Evolutionary conservation across 1,140 invertebrate genomes (phyloP), one percentile per base, ranked within the genome.

Genomic region (Telenomus remus): DNA sequence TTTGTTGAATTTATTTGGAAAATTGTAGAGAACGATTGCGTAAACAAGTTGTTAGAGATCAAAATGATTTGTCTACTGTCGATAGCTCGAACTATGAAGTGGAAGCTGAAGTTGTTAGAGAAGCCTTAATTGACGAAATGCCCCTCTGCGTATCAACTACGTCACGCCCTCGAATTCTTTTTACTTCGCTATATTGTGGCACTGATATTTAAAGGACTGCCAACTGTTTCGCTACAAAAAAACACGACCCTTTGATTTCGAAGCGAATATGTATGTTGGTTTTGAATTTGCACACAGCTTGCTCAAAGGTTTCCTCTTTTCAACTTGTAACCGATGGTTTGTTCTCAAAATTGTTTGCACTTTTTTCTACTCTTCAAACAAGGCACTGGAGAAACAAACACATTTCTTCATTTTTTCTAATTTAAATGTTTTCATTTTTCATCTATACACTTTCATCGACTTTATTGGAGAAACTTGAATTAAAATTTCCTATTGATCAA

Each of bases 51-150:
- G 64, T 70, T 74, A 27, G 19, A 76, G 56, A 63, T 63, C 59
- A 55, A 53, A n/a, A 70, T 57, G 47, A 54, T 14, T 66, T 49
- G 48, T 53, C 57, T 63, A 48, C 56, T n/a, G 59, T 53, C 49
- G 53, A 63, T 65, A 63, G 70, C 71, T 55, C 78, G 53, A 69
- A 64, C 72, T 79, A 70, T 80, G 79, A 83, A 84, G 76, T 80
- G 70, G 60, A 78, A 79, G 78, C 74, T 80, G 69, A 80, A 79
- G 57, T 78, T 76, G 77, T 64, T 47, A 37, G 71, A 70, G 68
- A 72, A 80, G 57, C 75, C 66, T 79, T 84, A 84, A 84, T 84
- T 83, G 82, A 84, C 80, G 48, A 65, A 80, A 84, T 80, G 77
- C 81, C 76, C 70, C 79, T 82, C 70, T 70, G 76, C 75, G 63